These are phyloP conservation scores for Nesidiocoris tenuis DNA, from an alignment of 2,888 invertebrate genomes.

Conservation along the genomic window DNA sequence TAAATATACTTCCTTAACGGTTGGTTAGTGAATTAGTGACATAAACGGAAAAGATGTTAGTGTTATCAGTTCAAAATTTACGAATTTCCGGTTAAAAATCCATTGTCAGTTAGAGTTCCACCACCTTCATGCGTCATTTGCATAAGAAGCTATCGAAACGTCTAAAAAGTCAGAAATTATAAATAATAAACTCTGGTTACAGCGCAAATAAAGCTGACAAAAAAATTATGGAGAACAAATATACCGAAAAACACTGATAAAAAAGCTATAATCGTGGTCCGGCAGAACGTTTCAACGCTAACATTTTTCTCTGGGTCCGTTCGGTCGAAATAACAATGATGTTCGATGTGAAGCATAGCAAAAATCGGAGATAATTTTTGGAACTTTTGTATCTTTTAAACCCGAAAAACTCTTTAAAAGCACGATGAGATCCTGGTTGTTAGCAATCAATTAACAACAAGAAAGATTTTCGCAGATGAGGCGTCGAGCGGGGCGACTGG, in stretches of 20 bases:
- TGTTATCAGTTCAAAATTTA: background rate
- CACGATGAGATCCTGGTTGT: no score
- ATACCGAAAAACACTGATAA: constrained; percentile 43
- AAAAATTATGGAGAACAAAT: constrained; percentile 43
- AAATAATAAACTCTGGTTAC: constrained; percentile 29
- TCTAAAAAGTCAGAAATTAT: constrained; percentile 28
- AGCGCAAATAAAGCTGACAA: constrained; percentile 48
- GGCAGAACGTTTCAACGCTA: constrained; percentile 8
- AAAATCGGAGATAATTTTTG: no score
- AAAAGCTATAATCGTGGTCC: constrained; percentile 38
- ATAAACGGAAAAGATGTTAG: constrained; percentile 15
- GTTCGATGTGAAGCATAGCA: no score
- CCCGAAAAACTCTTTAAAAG: no score
- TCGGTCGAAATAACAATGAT: no score
- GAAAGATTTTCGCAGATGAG: no score
- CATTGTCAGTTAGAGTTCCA: constrained; percentile 23
- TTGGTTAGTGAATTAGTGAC: constrained; percentile 20
- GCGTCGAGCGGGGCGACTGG: no score
- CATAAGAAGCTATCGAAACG: constrained; percentile 35
- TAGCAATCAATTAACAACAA: no score
- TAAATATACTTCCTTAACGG: background rate
- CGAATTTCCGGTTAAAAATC: constrained; percentile 12
- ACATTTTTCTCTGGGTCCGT: no score
- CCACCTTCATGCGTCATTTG: constrained; percentile 43
- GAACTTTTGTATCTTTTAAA: no score